These are phyloP conservation scores for Amphiprion percula DNA, from an alignment of 2,113 vertebrate species.

Conservation along the genomic window DNA sequence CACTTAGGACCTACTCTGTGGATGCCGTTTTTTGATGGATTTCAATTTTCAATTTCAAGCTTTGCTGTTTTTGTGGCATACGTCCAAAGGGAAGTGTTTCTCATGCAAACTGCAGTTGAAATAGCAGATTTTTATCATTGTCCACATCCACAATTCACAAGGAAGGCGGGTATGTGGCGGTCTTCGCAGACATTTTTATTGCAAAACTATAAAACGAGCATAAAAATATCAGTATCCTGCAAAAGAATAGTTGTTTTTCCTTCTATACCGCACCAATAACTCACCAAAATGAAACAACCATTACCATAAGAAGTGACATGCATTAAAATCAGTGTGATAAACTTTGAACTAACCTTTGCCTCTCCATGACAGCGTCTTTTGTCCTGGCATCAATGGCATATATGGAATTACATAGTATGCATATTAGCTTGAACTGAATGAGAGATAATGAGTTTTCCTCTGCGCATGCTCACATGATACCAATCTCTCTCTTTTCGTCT, in stretches of 20 bases:
- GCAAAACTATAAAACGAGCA: slow-evolving; percentile 35
- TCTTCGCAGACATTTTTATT: slow-evolving; percentile 41
- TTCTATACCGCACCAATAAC: slow-evolving; percentile 1
- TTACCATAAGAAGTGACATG: neutral
- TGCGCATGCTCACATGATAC: slow-evolving; percentile 53
- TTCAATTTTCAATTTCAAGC: slow-evolving; percentile 74
- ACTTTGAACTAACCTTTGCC: slow-evolving; percentile 22
- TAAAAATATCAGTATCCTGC: slow-evolving; percentile 31
- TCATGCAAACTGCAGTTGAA: slow-evolving; percentile 46
- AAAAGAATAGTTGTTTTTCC: slow-evolving; percentile 4
- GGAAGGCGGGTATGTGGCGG: neutral
- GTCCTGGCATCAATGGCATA: neutral
- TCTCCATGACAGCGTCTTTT: slow-evolving; percentile 1
- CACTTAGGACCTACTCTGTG: slow-evolving; percentile 59
- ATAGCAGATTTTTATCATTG: slow-evolving; percentile 46
- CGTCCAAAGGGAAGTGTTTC: slow-evolving; percentile 51
- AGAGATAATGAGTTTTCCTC: slow-evolving; percentile 47
- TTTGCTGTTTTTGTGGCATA: slow-evolving; percentile 66
- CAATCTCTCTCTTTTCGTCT: slow-evolving; percentile 44
- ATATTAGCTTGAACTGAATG: slow-evolving; percentile 54
- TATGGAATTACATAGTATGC: slow-evolving; percentile 25
- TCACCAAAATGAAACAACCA: neutral
- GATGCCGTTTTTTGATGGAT: slow-evolving; percentile 66
- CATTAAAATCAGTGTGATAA: neutral
- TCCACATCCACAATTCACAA: slow-evolving; percentile 28